Percentiles rank a stretch among this genome's conserved stretches.
Conservation (phyloP, 2,113 vertebrate genomes). For the Aepyceros melampus region DNA sequence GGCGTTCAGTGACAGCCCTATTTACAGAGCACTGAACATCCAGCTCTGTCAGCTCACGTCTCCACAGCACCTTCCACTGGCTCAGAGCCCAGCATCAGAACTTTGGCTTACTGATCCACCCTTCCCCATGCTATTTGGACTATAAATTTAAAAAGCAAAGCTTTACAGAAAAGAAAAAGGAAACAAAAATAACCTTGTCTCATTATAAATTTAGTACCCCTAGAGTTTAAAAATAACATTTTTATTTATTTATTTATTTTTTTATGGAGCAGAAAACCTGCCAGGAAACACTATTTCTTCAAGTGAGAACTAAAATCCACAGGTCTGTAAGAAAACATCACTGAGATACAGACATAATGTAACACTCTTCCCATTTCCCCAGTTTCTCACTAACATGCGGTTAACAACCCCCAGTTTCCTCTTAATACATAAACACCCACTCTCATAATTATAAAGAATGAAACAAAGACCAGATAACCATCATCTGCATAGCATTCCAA, state of each 20-base stretch:
- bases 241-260: background rate
- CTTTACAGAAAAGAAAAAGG: background rate
- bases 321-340: background rate
- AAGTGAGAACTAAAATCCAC: background rate
- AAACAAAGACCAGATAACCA: background rate
- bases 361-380: background rate
- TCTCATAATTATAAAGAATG: background rate
- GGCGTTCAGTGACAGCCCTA: background rate
- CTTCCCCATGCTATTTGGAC: background rate
- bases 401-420: constrained; percentile 2
- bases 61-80: background rate
- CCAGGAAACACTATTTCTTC: background rate
- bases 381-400: background rate
- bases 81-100: background rate
- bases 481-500: background rate
- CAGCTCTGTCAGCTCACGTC: fast-evolving
- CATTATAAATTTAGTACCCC: background rate
- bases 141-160: background rate
- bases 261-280: background rate
- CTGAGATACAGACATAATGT: background rate
- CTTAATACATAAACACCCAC: background rate
- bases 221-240: background rate
- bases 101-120: background rate
- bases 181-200: background rate
- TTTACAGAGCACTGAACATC: background rate